Evolutionary conservation across 2,113 vertebrate species (phyloP), one percentile per base, ranked within the genome.

Genomic region (Callocephalon fimbriatum): DNA sequence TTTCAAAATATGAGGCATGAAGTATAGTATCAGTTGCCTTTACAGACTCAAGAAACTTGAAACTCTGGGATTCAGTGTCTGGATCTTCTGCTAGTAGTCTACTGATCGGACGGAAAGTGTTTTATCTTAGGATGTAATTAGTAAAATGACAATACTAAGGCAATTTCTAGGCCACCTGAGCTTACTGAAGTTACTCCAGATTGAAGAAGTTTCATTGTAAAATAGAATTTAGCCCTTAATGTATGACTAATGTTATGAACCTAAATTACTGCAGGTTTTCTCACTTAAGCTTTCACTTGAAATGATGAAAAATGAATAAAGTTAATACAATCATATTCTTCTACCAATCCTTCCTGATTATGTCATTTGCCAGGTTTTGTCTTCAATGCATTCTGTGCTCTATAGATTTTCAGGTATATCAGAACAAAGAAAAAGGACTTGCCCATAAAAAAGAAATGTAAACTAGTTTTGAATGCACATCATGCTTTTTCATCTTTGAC

Each of bases 401-500:
- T 73, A 22, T 67, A 82, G 81, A 77, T 88, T 89, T 96, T 87
- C 45, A 83, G 42, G 65, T 91, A 56, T 61, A 89, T 58, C 53
- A 93, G 95, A 95, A 92, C 35, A 84, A 97, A 97, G 81, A 96
- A 79, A 95, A 96, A 94, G 96, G 56, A 59, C 70, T 87, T 97
- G 91, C 91, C 89, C 82, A 95, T 88, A 63, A 94, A 86, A 91
- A 87, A 78, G 92, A 94, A 93, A 80, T 75, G n/a, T 91, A 96
- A 96, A 96, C 93, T 96, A 76, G 71, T 95, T 98, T 86, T 97
- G 94, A 97, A 97, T 98, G 96, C 92, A 95, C 85, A 96, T 93
- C 92, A 95, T 95, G 93, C 65, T 96, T 93, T 97, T 96, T 97
- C 97, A 95, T 97, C 83, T 96, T 97, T 96, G 97, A 97, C 97